Percentiles rank a stretch among this genome's conserved stretches.
Evolutionary conservation across 2,888 invertebrate genomes (phyloP).

Genomic region (Scelioninae gen. 2): DNA sequence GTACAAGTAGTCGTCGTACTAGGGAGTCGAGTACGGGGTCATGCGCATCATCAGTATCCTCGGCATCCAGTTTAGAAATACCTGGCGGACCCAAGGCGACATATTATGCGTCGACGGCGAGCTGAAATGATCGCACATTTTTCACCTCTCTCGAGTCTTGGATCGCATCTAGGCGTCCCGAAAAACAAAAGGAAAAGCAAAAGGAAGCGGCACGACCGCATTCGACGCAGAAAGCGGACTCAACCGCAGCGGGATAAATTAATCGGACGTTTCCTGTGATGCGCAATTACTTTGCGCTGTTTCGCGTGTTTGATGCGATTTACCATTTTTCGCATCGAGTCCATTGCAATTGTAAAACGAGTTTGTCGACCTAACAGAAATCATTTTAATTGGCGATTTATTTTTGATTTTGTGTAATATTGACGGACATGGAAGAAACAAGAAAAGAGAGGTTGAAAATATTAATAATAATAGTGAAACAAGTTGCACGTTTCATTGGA

Average conservation of each 20-base stretch:
- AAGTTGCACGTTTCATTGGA: no score
- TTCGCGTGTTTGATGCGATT: conserved; percentile 2
- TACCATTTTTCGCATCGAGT: not conserved
- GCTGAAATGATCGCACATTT: conserved; percentile 75
- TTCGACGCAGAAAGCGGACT: conserved; percentile 14
- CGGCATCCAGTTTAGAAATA: conserved; percentile 96
- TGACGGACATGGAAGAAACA: no score
- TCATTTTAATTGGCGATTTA: conserved; percentile 3
- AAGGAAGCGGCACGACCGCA: conserved; percentile 25
- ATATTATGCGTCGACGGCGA: conserved; percentile 95
- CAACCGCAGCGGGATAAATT: conserved; percentile 24
- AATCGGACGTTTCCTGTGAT: conserved; percentile 22
- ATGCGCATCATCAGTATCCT: conserved; percentile 92
- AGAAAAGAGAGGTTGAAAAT: no score
- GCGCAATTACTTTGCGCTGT: conserved; percentile 10
- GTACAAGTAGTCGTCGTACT: conserved; percentile 88
- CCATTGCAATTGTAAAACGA: not conserved
- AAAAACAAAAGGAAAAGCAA: no score
- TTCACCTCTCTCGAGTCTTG: conserved; percentile 9
- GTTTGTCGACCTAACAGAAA: not conserved
- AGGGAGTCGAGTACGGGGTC: conserved; percentile 89
- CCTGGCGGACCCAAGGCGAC: conserved; percentile 91
- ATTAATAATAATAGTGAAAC: no score
- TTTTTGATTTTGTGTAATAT: no score
- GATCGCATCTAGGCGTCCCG: conserved; percentile 36